Evolutionary conservation across 2,113 vertebrate species (phyloP).

Genomic region (Pygoscelis antarcticus): DNA sequence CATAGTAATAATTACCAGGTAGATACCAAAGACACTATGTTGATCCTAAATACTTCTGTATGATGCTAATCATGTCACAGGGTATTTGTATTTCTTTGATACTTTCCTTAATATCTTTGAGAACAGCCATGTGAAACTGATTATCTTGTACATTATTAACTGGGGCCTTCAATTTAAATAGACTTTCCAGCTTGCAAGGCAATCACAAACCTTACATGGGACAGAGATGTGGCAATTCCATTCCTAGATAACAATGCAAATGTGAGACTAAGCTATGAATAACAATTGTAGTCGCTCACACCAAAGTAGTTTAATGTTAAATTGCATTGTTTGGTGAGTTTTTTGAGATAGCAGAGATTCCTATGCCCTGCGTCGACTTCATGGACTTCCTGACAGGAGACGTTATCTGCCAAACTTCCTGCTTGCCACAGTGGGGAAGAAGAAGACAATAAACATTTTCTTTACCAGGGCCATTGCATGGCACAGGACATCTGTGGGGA

Average conservation of each 20-base stretch:
- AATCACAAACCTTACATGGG: slow-evolving; percentile 3
- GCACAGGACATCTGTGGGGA: not conserved
- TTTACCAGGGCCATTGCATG: not conserved
- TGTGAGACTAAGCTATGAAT: slow-evolving; percentile 1
- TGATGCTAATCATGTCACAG: not conserved
- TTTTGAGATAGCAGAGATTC: not conserved
- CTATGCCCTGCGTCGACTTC: not conserved
- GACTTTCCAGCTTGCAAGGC: slow-evolving; percentile 9
- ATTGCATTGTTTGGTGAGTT: not conserved
- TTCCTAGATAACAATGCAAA: slow-evolving; percentile 30
- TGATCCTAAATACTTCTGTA: not conserved
- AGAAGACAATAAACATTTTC: not conserved
- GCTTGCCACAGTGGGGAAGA: slow-evolving; percentile 3
- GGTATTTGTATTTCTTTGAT: slow-evolving; percentile 16
- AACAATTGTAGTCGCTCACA: not conserved
- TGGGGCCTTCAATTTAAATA: not conserved
- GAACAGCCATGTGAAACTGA: slow-evolving; percentile 25
- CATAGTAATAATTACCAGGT: not conserved
- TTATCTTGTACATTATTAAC: slow-evolving; percentile 35
- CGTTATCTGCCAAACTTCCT: slow-evolving; percentile 8
- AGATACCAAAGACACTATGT: not conserved
- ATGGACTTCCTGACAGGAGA: slow-evolving; percentile 24
- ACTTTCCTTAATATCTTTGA: not conserved
- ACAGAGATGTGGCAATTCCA: not conserved
- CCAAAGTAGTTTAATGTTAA: not conserved